These are phyloP conservation scores for Drosophila virilis DNA, from an alignment of 1,140 invertebrate genomes.

Conservation along the genomic window DNA sequence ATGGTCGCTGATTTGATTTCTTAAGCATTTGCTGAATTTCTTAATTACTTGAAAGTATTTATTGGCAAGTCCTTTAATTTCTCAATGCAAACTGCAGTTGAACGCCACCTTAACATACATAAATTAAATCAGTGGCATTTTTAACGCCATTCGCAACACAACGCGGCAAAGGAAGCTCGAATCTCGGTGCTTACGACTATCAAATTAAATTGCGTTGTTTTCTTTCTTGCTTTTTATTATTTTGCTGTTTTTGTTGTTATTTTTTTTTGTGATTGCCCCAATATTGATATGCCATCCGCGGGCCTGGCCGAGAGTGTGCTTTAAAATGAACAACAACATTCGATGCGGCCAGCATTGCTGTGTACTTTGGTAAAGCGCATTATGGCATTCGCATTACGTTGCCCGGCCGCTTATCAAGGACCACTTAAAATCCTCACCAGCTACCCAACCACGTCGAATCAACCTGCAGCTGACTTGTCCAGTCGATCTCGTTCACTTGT, in stretches of 20 bases:
- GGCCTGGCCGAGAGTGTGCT: constrained; percentile 39
- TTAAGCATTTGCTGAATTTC: constrained; percentile 17
- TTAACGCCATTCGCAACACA: constrained; percentile 54
- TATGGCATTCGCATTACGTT: constrained; percentile 57
- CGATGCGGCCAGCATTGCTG: constrained; percentile 7
- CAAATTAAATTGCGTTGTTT: constrained; percentile 43
- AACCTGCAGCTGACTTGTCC: constrained; percentile 17
- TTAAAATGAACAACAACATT: constrained; percentile 31
- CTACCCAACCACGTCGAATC: constrained; percentile 1
- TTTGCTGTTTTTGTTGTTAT: constrained; percentile 15
- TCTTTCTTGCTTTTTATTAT: not conserved
- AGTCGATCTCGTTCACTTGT: constrained; percentile 18
- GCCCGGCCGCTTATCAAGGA: constrained; percentile 75
- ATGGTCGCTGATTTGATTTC: constrained; percentile 2
- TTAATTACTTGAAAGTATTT: constrained; percentile 23
- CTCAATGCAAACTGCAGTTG: constrained; percentile 55
- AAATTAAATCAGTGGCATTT: constrained; percentile 69
- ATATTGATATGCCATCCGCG: constrained; percentile 71
- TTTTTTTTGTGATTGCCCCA: constrained; percentile 41
- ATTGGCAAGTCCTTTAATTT: constrained; percentile 46
- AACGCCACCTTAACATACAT: constrained; percentile 6
- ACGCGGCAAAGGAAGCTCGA: constrained; percentile 40
- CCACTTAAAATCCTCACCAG: constrained; percentile 66
- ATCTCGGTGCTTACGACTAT: constrained; percentile 58
- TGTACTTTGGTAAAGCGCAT: constrained; percentile 66